Evolutionary conservation across 53 echinoderm and acorn worm genomes (phyloP).

Genomic region (Stichopus horrens): DNA sequence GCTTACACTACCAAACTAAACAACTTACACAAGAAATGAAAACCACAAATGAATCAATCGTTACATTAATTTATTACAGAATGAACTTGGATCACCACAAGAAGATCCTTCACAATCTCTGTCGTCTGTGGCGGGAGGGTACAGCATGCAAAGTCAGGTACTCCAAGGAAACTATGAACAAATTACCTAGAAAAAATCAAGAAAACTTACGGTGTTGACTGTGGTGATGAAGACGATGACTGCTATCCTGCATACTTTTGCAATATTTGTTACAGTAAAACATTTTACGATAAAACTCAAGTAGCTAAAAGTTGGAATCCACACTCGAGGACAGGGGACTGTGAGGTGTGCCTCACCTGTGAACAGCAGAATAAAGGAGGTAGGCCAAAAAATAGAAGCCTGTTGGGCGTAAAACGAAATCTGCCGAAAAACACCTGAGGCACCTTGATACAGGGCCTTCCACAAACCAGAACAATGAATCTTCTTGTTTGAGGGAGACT

Average conservation of each 20-base stretch:
- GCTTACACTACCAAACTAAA: no score
- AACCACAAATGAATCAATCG: no score
- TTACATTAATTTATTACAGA: no score
- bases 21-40: no score
- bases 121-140: conserved; percentile 21
- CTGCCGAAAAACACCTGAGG: no score
- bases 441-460: no score
- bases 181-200: neutral
- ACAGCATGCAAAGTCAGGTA: neutral
- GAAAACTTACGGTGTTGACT: conserved; percentile 29
- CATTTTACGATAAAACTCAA: neutral
- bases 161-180: conserved; percentile 12
- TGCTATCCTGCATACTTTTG: conserved; percentile 19
- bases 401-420: no score
- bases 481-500: neutral
- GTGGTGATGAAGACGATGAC: conserved; percentile 5
- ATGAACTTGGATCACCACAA: no score
- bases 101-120: neutral
- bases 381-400: no score
- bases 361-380: no score
- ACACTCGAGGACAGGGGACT: neutral
- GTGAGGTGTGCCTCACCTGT: neutral
- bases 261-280: conserved; percentile 14
- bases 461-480: neutral
- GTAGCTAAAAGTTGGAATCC: conserved; percentile 15